Percentiles rank a stretch among this genome's conserved stretches.
Conservation (phyloP, 2,888 invertebrate genomes). For the Synergus japonicus region DNA sequence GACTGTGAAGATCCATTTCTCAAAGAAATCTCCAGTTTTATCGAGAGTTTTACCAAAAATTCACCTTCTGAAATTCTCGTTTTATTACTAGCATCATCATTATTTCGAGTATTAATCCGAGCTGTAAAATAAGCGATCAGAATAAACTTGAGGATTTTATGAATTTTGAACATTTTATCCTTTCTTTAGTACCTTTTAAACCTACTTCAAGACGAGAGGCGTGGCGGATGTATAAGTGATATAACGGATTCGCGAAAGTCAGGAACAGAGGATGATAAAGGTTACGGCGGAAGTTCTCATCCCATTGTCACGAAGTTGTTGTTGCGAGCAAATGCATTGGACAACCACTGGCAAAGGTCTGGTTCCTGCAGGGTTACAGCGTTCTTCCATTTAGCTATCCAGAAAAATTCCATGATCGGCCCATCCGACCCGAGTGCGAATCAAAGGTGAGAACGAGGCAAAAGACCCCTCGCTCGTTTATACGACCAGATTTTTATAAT, state of each 20-base stretch:
- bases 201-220: conserved; percentile 19
- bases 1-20: neutral
- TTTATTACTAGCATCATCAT: neutral
- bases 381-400: conserved; percentile 76
- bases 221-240: conserved; percentile 46
- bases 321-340: conserved; percentile 59
- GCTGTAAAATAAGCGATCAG: neutral
- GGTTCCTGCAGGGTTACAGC: conserved; percentile 65
- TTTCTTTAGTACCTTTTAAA: neutral
- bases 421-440: conserved; percentile 35
- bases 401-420: conserved; percentile 59
- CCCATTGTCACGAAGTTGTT: conserved; percentile 64
- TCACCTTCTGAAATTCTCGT: neutral
- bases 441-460: conserved; percentile 41
- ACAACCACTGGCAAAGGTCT: conserved; percentile 61
- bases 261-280: conserved; percentile 48
- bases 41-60: neutral
- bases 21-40: neutral
- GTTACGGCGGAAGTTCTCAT: conserved; percentile 64
- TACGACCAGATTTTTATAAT: conserved; percentile 25
- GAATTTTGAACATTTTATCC: neutral
- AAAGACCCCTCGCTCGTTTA: conserved; percentile 18
- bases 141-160: neutral
- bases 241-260: conserved; percentile 51
- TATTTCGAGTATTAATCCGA: neutral